phyloP scores from a whole-genome alignment of 2,113 vertebrate genomes.

The Peucedramus taeniatus region DNA sequence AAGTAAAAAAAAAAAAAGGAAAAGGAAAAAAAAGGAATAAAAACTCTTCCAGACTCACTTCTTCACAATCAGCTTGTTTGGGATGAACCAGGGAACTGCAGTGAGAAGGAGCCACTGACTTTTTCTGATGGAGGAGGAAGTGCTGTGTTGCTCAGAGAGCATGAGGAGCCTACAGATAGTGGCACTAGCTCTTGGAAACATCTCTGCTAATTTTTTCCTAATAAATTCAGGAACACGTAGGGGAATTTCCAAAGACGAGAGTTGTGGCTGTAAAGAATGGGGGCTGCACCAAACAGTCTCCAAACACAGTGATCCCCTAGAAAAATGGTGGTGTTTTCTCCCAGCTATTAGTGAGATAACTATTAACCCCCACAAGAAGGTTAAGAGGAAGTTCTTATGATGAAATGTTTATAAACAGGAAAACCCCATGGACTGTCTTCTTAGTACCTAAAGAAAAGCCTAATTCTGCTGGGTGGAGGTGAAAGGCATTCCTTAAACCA shows the following conservation, averaged over 20 bases:
- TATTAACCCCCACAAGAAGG: not conserved
- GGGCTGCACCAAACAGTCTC: not conserved
- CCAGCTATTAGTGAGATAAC: not conserved
- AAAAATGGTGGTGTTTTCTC: not conserved
- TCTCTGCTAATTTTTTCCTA: not conserved
- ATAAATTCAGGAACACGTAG: not conserved
- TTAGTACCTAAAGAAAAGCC: not conserved
- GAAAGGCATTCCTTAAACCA: not conserved
- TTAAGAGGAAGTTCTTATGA: not conserved
- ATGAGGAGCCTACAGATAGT: not conserved
- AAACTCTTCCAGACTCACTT: not conserved
- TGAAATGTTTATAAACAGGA: constrained; percentile 23
- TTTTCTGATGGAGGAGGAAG: not conserved
- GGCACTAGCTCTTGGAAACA: constrained; percentile 9
- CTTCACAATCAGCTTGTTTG: not conserved
- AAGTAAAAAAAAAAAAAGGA: not conserved
- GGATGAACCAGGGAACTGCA: not conserved
- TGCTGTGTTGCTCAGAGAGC: not conserved
- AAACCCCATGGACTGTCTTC: not conserved
- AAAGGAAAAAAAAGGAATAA: not conserved
- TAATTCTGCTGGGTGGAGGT: not conserved
- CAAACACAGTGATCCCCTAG: not conserved
- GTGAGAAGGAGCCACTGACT: not conserved
- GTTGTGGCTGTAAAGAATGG: not conserved
- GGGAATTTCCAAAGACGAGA: constrained; percentile 2